These are phyloP conservation scores for Anisognathus igniventris DNA, from an alignment of 2,797 vertebrate genomes.

Conservation along the genomic window DNA sequence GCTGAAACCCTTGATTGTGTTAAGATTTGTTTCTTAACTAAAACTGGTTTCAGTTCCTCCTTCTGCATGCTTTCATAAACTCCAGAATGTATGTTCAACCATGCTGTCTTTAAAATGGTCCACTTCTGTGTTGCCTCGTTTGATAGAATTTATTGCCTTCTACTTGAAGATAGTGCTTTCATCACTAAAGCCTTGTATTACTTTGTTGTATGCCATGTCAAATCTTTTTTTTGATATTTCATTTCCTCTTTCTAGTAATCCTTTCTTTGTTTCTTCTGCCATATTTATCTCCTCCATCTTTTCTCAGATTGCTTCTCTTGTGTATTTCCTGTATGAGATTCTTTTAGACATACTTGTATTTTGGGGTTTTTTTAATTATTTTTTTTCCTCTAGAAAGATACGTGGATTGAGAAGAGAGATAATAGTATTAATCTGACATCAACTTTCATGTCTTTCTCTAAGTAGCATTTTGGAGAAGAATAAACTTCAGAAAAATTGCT, in stretches of 20 bases:
- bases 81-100: not conserved
- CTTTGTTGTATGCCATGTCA: not conserved
- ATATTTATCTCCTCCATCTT: not conserved
- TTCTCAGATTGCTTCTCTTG: not conserved
- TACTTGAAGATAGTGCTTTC: not conserved
- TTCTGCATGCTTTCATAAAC: not conserved
- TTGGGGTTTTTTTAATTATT: not conserved
- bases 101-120: not conserved
- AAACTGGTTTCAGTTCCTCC: not conserved
- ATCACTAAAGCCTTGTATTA: not conserved
- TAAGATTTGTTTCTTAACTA: not conserved
- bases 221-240: not conserved
- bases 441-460: not conserved
- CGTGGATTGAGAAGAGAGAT: not conserved
- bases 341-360: not conserved
- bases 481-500: not conserved
- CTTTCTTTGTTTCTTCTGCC: not conserved
- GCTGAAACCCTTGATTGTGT: not conserved
- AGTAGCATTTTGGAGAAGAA: not conserved
- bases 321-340: not conserved
- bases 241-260: not conserved
- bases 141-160: not conserved
- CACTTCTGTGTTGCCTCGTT: not conserved
- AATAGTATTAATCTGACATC: not conserved
- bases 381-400: not conserved